phyloP scores from a whole-genome alignment of 2,888 invertebrate species.

The Meliscaeva auricollis region DNA sequence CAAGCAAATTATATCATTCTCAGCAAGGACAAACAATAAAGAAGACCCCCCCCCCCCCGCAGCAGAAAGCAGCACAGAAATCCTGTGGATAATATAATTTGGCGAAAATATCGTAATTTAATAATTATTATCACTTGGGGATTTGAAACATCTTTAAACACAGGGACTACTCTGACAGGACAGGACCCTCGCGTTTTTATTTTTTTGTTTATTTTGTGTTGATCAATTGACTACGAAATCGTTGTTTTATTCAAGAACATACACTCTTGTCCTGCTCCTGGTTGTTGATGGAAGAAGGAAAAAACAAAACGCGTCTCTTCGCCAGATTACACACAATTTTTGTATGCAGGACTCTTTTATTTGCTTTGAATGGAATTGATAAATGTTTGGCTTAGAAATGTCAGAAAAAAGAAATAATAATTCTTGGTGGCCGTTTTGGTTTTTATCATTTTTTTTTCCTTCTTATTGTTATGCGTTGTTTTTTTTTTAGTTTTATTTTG shows the following conservation, averaged over 20 bases:
- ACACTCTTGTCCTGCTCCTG: not conserved
- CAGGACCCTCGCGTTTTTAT: not conserved
- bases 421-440: not conserved
- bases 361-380: slow-evolving; percentile 14
- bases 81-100: slow-evolving; percentile 32
- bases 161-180: not conserved
- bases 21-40: not conserved
- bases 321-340: not conserved
- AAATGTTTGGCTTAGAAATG: slow-evolving; percentile 48
- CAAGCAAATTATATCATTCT: slow-evolving; percentile 19
- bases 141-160: slow-evolving; percentile 17
- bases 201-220: not conserved
- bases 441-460: not conserved
- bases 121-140: slow-evolving; percentile 33
- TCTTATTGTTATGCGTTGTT: not conserved
- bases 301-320: not conserved
- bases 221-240: slow-evolving; percentile 15
- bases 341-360: not conserved
- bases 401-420: slow-evolving; percentile 20
- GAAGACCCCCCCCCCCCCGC: no score
- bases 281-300: not conserved
- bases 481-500: not conserved
- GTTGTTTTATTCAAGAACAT: slow-evolving; percentile 3
- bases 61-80: not conserved
- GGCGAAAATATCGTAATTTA: slow-evolving; percentile 22